Percentiles rank a stretch among this genome's conserved stretches.
These are phyloP conservation scores for Sarcophaga subvicina DNA, from an alignment of 2,888 invertebrate genomes.

Conservation along the genomic window DNA sequence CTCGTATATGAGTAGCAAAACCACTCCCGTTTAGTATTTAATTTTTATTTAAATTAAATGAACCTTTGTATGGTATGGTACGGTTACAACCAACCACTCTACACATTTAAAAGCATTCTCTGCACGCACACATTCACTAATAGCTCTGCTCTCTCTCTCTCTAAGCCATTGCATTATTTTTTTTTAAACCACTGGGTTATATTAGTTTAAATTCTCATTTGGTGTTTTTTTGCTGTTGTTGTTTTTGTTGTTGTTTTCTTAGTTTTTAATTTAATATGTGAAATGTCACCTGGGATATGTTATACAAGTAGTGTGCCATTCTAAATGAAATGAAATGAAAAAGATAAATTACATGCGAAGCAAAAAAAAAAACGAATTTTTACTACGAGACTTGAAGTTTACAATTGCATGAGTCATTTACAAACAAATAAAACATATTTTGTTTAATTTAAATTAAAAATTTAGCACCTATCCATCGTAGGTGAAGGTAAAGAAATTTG, in stretches of 20 bases:
- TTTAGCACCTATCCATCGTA: no score
- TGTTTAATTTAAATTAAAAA: no score
- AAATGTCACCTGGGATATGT: constrained; percentile 49
- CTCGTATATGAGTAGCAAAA: background rate
- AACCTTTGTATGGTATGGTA: background rate
- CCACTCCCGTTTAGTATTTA: constrained; percentile 28
- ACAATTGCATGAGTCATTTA: constrained; percentile 9
- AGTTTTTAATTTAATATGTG: constrained; percentile 35
- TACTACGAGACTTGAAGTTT: background rate
- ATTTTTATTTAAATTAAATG: constrained; percentile 55
- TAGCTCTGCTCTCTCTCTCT: no score
- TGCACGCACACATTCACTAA: no score
- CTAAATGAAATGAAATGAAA: constrained; percentile 12
- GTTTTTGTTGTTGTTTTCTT: constrained; percentile 5
- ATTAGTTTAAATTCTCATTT: no score
- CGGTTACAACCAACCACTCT: no score
- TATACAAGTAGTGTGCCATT: no score
- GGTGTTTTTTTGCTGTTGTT: constrained; percentile 2
- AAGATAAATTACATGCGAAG: background rate
- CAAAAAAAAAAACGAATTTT: background rate
- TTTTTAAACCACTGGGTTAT: no score
- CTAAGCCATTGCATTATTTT: no score
- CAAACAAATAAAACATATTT: no score
- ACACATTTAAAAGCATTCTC: no score
- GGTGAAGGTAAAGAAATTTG: no score